phyloP scores from a whole-genome alignment of 2,113 vertebrate species.

The Callipepla californica region DNA sequence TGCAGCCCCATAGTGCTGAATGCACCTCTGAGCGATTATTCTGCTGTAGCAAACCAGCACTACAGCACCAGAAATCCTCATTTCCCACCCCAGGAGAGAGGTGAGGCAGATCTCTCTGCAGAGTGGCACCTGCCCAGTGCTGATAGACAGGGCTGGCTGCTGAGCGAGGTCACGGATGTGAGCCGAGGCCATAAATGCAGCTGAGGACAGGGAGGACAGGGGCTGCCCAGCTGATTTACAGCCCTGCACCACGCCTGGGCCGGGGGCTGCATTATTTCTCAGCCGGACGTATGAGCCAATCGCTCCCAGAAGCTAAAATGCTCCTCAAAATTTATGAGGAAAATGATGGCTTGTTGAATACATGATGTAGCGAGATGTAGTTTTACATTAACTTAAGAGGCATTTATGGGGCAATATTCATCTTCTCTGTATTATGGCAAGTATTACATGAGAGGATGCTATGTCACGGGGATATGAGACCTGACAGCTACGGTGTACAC shows the following conservation, averaged over 20 bases:
- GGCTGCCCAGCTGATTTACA: slow-evolving; percentile 70
- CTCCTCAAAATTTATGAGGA: slow-evolving; percentile 76
- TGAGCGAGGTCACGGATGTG: not conserved
- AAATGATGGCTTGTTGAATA: slow-evolving; percentile 76
- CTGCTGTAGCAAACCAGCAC: not conserved
- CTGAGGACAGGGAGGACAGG: not conserved
- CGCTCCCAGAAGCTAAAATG: slow-evolving; percentile 59
- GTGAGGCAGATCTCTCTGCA: not conserved
- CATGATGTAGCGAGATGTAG: slow-evolving; percentile 73
- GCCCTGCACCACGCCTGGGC: slow-evolving; percentile 56
- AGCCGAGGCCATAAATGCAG: slow-evolving; percentile 45
- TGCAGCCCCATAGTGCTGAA: not conserved
- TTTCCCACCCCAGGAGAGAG: not conserved
- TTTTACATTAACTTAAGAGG: slow-evolving; percentile 79
- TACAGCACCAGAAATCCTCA: not conserved
- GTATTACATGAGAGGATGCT: slow-evolving; percentile 64
- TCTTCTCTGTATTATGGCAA: slow-evolving; percentile 68
- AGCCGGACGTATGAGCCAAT: slow-evolving; percentile 60
- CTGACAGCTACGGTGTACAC: slow-evolving; percentile 13
- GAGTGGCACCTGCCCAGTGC: slow-evolving; percentile 28
- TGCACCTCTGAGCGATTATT: not conserved
- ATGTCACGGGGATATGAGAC: slow-evolving; percentile 53
- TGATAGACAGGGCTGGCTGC: slow-evolving; percentile 56
- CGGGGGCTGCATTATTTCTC: slow-evolving; percentile 63
- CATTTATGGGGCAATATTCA: slow-evolving; percentile 78